Evolutionary conservation across 2,888 invertebrate species (phyloP), one percentile per base, ranked within the genome.

Genomic region (Drosophila gaucha): DNA sequence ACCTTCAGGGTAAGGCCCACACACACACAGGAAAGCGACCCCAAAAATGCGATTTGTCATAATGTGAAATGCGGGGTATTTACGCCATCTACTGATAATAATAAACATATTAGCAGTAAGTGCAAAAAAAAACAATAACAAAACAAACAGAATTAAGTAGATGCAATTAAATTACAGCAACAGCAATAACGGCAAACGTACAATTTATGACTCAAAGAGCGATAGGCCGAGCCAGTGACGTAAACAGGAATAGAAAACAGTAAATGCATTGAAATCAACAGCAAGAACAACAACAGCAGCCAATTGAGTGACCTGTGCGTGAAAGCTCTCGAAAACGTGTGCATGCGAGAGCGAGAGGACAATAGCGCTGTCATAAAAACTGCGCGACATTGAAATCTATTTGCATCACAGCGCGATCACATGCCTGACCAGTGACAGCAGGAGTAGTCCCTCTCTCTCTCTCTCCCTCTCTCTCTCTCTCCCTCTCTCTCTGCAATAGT

Each of bases 351-450:
- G 50, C n/a, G 43, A 28, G 41, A 47, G 52, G 9, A 26, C 41
- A 41, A 33, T n/a, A 46, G 39, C 54, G 24, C 33, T 70, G 68
- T 69, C 65, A 65, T 71, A 70, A 67, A 63, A 68, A 39, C 28
- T 24, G 28, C 39, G 57, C 69, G 73, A 43, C 76, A 74, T 74
- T 74, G 74, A 74, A 74, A 66, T 70, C 72, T 75, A 74, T 74
- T 74, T 75, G 73, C 73, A 74, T 75, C 60, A 54, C 46, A 60
- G 54, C n/a, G 76, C 60, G 73, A 74, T 74, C 74, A 74, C 74
- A 74, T 66, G 74, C 35, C 54, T 14, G 43, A 33, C 54, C 38
- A 72, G 49, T 63, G 60, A 52, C 54, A 58, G 26, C 41, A 65
- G 36, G 20, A 41, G 36, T 20, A 18, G 6, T 2, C 10, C 20